Base-by-base conservation (phyloP, 2,113 vertebrate species). In the Dendrocopos noguchii region DNA sequence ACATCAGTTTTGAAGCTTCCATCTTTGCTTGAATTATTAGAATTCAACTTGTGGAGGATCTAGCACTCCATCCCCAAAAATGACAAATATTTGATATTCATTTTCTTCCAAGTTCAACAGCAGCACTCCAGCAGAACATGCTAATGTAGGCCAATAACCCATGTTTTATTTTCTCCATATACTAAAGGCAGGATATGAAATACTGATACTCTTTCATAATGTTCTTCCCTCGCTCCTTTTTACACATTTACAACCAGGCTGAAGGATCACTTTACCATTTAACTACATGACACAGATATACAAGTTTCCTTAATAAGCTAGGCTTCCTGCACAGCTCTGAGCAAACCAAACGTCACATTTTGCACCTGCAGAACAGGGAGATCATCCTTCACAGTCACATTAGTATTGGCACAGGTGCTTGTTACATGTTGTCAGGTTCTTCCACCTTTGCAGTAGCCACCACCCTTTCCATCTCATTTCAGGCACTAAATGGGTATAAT, bases 181-280 rank as follows among this genome's bases (percentile, higher is more conserved):
- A 16, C 68, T 90, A 80, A 77, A 86, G 53, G 31, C 63, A 90
- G 80, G 52, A 78, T 61, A 88, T 65, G 34, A 95, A 94, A 88
- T 90, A 88, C 73, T 53, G 73, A 7, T 84, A 94, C 72, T 93
- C 83, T 68, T 77, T 91, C 63, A 61, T 71, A 74, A 65, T 34
- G 50, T 56, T 90, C 80, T 77, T 91, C 67, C 67, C 76, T 73
- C 3, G 0, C 56, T 78, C 61, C 50, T 67, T 52, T 82, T 90
- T n/a, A 56, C 53, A 65, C 82, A 67, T 95, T 90, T 90, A 75
- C 39, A 90, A 59, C 28, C 50, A 68, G 14, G 39, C 1, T 68
- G 77, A 90, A 93, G 73, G 73, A 84, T 78, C 72, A 65, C 31
- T 94, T 90, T 80, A 84, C 81, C 85, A 64, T 77, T 74, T 81